Conservation (phyloP, 2,888 invertebrate genomes). For the Cephus pulcher region DNA sequence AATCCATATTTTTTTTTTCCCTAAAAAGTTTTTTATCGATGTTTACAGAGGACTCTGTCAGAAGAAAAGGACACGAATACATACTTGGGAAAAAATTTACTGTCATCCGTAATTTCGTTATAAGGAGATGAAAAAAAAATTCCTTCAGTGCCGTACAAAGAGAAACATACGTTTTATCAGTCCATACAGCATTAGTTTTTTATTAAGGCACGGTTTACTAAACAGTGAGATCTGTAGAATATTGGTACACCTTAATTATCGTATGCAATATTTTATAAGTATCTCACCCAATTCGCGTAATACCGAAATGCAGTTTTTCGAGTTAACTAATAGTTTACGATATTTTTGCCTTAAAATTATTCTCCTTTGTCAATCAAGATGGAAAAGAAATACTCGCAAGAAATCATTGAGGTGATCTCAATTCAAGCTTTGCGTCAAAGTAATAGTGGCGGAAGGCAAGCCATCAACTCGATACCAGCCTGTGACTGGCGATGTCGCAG, state of each 20-base stretch:
- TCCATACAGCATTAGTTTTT: background rate
- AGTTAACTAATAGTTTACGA: background rate
- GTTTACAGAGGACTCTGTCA: background rate
- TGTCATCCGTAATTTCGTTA: background rate
- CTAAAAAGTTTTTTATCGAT: background rate
- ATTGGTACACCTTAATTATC: background rate
- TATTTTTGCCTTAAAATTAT: background rate
- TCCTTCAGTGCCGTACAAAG: background rate
- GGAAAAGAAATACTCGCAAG: background rate
- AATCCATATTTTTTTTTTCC: background rate
- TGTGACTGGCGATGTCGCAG: slow-evolving; percentile 8
- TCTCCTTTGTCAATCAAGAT: background rate
- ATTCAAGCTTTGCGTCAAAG: background rate
- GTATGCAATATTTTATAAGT: background rate
- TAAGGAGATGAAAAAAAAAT: background rate
- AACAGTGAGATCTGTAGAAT: background rate
- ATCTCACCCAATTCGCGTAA: background rate
- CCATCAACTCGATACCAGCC: slow-evolving; percentile 8
- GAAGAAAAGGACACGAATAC: background rate
- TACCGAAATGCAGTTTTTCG: background rate
- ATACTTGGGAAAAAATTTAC: background rate
- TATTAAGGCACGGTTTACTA: background rate
- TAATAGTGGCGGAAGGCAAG: background rate
- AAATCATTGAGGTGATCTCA: background rate
- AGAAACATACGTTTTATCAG: background rate